Base-by-base conservation (phyloP, 2,113 vertebrate genomes). In the Thunnus thynnus region DNA sequence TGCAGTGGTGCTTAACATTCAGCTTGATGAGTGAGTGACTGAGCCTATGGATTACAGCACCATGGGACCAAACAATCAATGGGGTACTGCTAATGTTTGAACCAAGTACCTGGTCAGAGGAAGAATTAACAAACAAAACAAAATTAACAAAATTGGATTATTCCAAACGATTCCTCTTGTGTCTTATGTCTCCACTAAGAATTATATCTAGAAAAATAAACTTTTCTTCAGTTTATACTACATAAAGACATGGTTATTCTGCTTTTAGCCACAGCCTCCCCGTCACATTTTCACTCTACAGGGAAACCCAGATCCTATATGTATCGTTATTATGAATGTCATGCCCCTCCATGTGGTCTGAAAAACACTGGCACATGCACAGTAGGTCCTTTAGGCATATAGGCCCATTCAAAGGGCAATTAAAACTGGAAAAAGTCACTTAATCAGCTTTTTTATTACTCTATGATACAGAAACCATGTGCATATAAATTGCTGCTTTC, bases 391-490 rank as follows among this genome's bases (percentile, higher is more conserved):
- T 50, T 12, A 81, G 84, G 70, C 74, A 32, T 17, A 36, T 5
- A 25, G 18, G 25, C 54, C 30, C 12, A 48, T 80, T 84, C 63
- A 84, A 86, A 64, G 67, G 68, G 72, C 83, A 92, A 91, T 90
- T 91, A 90, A 88, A 87, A 89, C 44, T 13, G 9, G 13, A 57
- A 85, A 84, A 81, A 81, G 47, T 64, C 51, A 77, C 76, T 46
- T 79, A 68, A 86, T 88, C 82, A 79, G 80, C 82, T 56, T 72
- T 87, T 88, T 77, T 85, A 78, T 85, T 75, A 56, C 72, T 61
- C n/a, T 36, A 61, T 67, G 70, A 75, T 46, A 83, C 63, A 72
- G 76, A 72, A 76, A 72, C 56, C 16, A 32, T 66, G 61, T 81
- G 78, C 65, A 76, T 83, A 81, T 82, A 87, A 88, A 87, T 86